Conservation (phyloP, 2,113 vertebrate genomes). For the Willisornis vidua region DNA sequence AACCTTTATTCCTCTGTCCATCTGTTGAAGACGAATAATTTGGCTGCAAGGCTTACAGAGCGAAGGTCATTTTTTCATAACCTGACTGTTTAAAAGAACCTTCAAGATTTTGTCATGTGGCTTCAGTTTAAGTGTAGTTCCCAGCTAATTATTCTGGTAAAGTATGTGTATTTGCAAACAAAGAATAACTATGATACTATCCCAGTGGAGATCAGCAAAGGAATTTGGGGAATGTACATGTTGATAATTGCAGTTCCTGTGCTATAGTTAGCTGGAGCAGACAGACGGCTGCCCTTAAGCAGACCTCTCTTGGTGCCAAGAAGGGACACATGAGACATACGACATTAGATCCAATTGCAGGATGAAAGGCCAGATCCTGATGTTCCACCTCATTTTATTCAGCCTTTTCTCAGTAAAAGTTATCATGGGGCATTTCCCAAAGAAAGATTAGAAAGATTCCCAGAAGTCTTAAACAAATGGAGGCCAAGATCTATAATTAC, state of each 20-base stretch:
- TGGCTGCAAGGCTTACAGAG: background rate
- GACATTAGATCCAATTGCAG: background rate
- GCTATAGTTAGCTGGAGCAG: background rate
- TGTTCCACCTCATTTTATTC: background rate
- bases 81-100: slow-evolving; percentile 17
- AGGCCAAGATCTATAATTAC: background rate
- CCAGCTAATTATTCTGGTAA: slow-evolving; percentile 43
- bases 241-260: slow-evolving; percentile 22
- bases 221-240: slow-evolving; percentile 51
- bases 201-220: slow-evolving; percentile 42
- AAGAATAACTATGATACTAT: slow-evolving; percentile 64
- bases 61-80: slow-evolving; percentile 52
- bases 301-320: background rate
- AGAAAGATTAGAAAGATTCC: background rate
- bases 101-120: slow-evolving; percentile 53
- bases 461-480: background rate
- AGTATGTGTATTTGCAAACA: slow-evolving; percentile 69
- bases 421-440: background rate
- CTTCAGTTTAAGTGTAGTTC: slow-evolving; percentile 60
- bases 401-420: background rate
- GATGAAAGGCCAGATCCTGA: background rate
- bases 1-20: background rate
- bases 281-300: background rate
- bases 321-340: background rate
- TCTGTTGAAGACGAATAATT: slow-evolving; percentile 11